Conservation (phyloP, 2,113 vertebrate species). For the Oncorhynchus kisutch region DNA sequence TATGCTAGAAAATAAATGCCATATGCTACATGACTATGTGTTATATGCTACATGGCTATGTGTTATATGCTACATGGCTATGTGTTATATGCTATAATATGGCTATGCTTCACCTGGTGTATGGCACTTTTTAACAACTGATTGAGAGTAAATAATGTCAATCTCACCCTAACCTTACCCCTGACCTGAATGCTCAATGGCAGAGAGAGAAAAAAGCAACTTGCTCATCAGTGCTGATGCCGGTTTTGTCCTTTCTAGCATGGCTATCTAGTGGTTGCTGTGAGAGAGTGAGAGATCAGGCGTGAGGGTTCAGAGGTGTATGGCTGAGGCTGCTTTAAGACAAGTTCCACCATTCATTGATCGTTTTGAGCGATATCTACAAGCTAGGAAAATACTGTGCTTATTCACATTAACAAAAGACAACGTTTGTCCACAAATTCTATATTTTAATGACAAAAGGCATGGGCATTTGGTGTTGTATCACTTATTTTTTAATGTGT, state of each 20-base stretch:
- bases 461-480: not conserved
- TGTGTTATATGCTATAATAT: not conserved
- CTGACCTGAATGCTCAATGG: not conserved
- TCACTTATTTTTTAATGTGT: not conserved
- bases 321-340: not conserved
- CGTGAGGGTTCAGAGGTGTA: not conserved
- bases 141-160: too few species aligned
- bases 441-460: not conserved
- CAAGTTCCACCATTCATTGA: not conserved
- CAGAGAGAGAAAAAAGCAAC: not conserved
- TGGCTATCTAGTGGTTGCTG: not conserved
- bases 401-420: not conserved
- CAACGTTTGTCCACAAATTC: not conserved
- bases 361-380: not conserved
- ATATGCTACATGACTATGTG: too few species aligned
- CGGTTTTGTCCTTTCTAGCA: not conserved
- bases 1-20: not conserved
- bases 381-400: not conserved
- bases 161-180: not conserved
- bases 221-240: not conserved
- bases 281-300: not conserved
- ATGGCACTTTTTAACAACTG: not conserved
- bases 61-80: not conserved
- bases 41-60: not conserved
- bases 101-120: not conserved